These are phyloP conservation scores for Lepidonotus clava DNA, from an alignment of 2,888 invertebrate genomes.

Conservation along the genomic window DNA sequence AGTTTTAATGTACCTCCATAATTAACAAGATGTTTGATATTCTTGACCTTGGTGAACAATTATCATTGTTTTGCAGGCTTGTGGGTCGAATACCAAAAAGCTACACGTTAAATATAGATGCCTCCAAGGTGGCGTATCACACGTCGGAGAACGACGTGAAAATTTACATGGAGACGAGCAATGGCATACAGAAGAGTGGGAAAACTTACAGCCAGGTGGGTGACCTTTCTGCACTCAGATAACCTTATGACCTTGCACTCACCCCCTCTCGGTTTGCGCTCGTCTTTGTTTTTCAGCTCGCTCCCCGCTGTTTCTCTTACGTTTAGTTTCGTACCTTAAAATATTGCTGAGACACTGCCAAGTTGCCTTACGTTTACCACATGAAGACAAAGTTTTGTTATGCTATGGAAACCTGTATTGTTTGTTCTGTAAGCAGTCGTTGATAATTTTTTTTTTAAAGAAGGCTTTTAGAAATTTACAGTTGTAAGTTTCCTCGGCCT, in stretches of 20 bases:
- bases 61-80: slow-evolving; percentile 76
- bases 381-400: not conserved
- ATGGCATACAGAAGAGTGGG: slow-evolving; percentile 60
- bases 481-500: no score
- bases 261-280: not conserved
- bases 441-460: no score
- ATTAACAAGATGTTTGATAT: no score
- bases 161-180: slow-evolving; percentile 78
- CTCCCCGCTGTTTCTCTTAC: not conserved
- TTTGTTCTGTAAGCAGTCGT: no score
- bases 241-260: not conserved
- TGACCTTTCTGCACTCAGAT: not conserved
- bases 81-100: slow-evolving; percentile 75
- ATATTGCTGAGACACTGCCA: not conserved
- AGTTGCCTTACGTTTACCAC: not conserved
- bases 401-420: no score
- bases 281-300: not conserved
- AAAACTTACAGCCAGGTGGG: slow-evolving; percentile 66
- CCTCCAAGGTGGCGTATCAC: slow-evolving; percentile 75
- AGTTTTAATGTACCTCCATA: no score
- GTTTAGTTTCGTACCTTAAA: not conserved
- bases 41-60: no score
- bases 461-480: no score
- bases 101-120: slow-evolving; percentile 74
- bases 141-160: slow-evolving; percentile 79